A percentile compares a stretch with the other conserved stretches of the same genome.
Evolutionary conservation across 2,797 vertebrate species (phyloP).

Genomic region (Pipistrellus pipistrellus): DNA sequence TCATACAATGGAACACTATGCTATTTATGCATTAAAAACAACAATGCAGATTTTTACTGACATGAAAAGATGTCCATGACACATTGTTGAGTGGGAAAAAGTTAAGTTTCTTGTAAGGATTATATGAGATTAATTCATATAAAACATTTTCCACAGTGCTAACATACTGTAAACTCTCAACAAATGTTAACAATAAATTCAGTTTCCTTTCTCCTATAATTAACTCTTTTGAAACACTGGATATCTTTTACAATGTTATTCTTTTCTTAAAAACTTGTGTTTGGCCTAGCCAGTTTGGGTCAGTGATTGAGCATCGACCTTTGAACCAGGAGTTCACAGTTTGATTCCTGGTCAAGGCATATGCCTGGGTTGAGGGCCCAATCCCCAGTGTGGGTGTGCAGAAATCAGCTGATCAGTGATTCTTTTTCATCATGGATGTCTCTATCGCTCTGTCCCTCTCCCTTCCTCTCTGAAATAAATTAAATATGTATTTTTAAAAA

Average conservation of each 20-base stretch:
- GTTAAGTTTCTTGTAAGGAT: neutral
- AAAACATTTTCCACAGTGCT: slow-evolving; percentile 26
- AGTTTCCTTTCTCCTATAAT: slow-evolving; percentile 31
- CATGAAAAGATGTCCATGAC: neutral
- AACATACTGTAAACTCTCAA: slow-evolving; percentile 15
- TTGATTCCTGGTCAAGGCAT: no score
- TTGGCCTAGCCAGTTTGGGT: no score
- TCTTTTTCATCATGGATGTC: no score
- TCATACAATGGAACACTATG: neutral
- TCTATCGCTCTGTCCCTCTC: no score
- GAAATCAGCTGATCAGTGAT: no score
- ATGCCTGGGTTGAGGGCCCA: no score
- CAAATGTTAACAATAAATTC: slow-evolving; percentile 43
- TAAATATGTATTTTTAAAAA: no score
- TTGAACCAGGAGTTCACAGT: no score
- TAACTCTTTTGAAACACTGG: slow-evolving; percentile 8
- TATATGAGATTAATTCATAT: slow-evolving; percentile 56
- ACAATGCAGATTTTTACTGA: neutral
- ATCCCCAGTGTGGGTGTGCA: no score
- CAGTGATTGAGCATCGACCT: no score
- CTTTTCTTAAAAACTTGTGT: slow-evolving; percentile 31
- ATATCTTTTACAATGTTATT: slow-evolving; percentile 41
- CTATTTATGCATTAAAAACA: neutral
- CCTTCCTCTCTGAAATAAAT: no score
- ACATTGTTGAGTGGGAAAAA: neutral